Evolutionary conservation across 1,140 invertebrate genomes (phyloP), one percentile per base, ranked within the genome.

Genomic region (Drosophila saltans): DNA sequence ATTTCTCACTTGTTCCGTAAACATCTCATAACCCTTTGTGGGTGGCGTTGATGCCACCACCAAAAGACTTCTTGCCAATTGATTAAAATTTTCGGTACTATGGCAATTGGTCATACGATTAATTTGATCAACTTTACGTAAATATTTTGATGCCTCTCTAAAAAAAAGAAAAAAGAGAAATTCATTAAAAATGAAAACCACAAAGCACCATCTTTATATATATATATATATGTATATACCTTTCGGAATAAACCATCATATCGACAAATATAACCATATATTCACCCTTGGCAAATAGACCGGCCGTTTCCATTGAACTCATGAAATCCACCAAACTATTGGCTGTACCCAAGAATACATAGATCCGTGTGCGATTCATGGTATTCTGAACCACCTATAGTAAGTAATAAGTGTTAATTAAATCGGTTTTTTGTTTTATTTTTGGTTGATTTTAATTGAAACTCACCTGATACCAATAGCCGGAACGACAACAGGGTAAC

Each of bases 231-330:
- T 43, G n/a, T 56, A 0, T 16, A 16, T 11, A 89, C 84, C 84
- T 75, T 41, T 89, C 84, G 1, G 85, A 84, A 92, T 97, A 98
- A 0, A 96, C 96, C 93, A 97, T 96, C 94, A 97, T 97, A 90
- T 99, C 98, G 6, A 98, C 96, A 91, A 97, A 97, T 86, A 99
- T 98, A 48, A 99, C 97, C 94, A 98, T 97, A 91, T 99, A 99
- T 91, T 99, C 97, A 9, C 98, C 97, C 66, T 97, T 96, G 21
- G 96, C 95, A 85, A 99, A 96, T 58, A 99, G 89, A 64, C 97
- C 95, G 60, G 96, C 94, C 62, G 95, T 95, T 90, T 98, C 96
- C 96, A 99, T 97, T 7, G 96, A 96, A 43, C 94, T 95, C 96
- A 99, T 97, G 93, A 99, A 95, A 70, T 98, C 97, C 56, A 97